Percentiles rank a stretch among this genome's conserved stretches.
Conservation (phyloP, 2,113 vertebrate species). For the Gopherus evgoodei region DNA sequence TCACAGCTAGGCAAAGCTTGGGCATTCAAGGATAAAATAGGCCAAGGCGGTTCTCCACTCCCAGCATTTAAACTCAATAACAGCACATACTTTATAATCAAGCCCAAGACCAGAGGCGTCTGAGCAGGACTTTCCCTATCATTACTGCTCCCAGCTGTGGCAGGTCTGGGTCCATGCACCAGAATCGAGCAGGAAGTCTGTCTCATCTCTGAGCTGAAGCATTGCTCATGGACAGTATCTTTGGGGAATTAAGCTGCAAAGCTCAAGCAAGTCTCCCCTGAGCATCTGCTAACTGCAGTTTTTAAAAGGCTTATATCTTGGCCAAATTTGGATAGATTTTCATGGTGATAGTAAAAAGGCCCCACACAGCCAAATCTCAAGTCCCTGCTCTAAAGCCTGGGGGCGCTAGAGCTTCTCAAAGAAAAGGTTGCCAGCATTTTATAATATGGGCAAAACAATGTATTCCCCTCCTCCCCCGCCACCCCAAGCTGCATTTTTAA, state of each 20-base stretch:
- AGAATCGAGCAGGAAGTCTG: neutral
- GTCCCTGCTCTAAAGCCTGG: neutral
- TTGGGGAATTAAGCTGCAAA: neutral
- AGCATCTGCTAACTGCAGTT: too few relatives aligned
- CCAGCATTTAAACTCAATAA: neutral
- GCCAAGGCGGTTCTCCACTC: neutral
- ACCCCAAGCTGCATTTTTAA: too few relatives aligned
- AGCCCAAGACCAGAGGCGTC: neutral
- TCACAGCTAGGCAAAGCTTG: neutral
- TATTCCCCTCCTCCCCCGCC: neutral
- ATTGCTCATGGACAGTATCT: neutral
- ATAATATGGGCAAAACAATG: neutral
- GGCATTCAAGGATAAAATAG: neutral
- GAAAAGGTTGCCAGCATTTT: neutral
- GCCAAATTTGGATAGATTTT: neutral
- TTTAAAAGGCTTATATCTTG: neutral
- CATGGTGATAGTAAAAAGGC: neutral
- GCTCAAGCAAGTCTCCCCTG: neutral
- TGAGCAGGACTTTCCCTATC: neutral
- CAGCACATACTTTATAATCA: neutral
- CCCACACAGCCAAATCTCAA: neutral
- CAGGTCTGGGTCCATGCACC: neutral
- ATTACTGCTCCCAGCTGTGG: neutral
- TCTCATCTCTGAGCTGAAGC: neutral
- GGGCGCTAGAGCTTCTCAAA: neutral